Conservation (phyloP, 2,888 invertebrate genomes). For the Orthonevra nobilis region DNA sequence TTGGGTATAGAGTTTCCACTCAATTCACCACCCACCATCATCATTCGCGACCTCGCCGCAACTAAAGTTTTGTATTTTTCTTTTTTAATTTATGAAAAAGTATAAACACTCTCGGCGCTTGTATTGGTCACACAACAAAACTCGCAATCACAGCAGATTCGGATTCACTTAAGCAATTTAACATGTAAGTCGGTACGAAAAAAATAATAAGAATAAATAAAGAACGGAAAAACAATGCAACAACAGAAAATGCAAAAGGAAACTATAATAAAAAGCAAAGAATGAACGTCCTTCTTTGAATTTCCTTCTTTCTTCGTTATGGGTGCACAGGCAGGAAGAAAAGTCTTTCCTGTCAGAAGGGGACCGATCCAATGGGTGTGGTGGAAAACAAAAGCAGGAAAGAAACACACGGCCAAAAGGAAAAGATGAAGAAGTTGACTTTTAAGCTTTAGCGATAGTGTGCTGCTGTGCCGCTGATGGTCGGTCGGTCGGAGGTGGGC, state of each 20-base stretch:
- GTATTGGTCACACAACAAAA: slow-evolving; percentile 1
- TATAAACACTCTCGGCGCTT: slow-evolving; percentile 53
- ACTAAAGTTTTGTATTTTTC: slow-evolving; percentile 32
- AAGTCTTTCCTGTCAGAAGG: slow-evolving; percentile 44
- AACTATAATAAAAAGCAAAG: slow-evolving; percentile 54
- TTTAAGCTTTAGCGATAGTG: slow-evolving; percentile 52
- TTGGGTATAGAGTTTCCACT: slow-evolving; percentile 66
- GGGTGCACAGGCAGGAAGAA: slow-evolving; percentile 33
- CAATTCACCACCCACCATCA: slow-evolving; percentile 39
- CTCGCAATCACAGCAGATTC: slow-evolving; percentile 8
- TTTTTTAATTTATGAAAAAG: slow-evolving; percentile 24
- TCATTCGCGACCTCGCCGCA: neutral
- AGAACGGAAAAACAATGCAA: slow-evolving; percentile 3
- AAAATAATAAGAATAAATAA: too few species aligned
- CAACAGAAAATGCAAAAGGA: slow-evolving; percentile 19
- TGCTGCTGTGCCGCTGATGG: slow-evolving; percentile 21
- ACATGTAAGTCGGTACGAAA: slow-evolving; percentile 49
- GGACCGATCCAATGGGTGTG: neutral
- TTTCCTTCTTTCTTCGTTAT: slow-evolving; percentile 6
- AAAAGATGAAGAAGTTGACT: slow-evolving; percentile 49
- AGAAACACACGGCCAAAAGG: too few species aligned
- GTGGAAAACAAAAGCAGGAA: slow-evolving; percentile 38
- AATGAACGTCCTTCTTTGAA: slow-evolving; percentile 55
- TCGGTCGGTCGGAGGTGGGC: slow-evolving; percentile 7
- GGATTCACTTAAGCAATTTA: slow-evolving; percentile 63